Evolutionary conservation across 1,140 invertebrate species (phyloP).

Genomic region (Metaphire vulgaris): DNA sequence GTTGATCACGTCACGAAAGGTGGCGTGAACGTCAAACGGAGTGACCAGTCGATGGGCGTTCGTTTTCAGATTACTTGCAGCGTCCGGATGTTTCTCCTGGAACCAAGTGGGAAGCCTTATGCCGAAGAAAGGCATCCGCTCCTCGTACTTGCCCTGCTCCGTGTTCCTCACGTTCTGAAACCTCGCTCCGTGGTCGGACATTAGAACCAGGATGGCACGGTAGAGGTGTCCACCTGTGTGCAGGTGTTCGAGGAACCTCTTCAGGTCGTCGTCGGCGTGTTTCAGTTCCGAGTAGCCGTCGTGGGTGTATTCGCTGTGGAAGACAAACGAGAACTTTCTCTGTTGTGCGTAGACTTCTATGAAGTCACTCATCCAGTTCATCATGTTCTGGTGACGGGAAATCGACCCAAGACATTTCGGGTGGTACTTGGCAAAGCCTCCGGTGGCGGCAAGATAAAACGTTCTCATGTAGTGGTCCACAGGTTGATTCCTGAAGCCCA

Average conservation of each 20-base stretch:
- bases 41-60: conserved; percentile 63
- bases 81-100: conserved; percentile 57
- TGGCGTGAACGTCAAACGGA: conserved; percentile 76
- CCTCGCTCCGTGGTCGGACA: conserved; percentile 40
- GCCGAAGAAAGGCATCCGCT: conserved; percentile 75
- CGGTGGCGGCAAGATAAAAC: conserved; percentile 63
- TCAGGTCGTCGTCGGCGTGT: conserved; percentile 33
- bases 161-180: conserved; percentile 72
- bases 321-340: conserved; percentile 25
- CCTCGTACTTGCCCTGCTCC: conserved; percentile 77
- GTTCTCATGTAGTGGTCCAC: conserved; percentile 85
- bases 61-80: conserved; percentile 35
- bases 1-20: conserved; percentile 60
- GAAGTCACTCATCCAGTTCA: conserved; percentile 62
- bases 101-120: conserved; percentile 67
- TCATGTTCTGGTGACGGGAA: conserved; percentile 66
- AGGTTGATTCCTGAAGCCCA: conserved; percentile 74
- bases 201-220: conserved; percentile 37
- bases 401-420: conserved; percentile 65
- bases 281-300: conserved; percentile 31
- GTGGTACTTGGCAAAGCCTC: too few species aligned
- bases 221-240: conserved; percentile 31
- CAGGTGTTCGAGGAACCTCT: conserved; percentile 31
- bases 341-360: conserved; percentile 32
- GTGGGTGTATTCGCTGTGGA: conserved; percentile 32